A percentile compares a stretch with the other conserved stretches of the same genome.
phyloP scores from a whole-genome alignment of 2,888 invertebrate genomes.

The Xestia rhomboidea region DNA sequence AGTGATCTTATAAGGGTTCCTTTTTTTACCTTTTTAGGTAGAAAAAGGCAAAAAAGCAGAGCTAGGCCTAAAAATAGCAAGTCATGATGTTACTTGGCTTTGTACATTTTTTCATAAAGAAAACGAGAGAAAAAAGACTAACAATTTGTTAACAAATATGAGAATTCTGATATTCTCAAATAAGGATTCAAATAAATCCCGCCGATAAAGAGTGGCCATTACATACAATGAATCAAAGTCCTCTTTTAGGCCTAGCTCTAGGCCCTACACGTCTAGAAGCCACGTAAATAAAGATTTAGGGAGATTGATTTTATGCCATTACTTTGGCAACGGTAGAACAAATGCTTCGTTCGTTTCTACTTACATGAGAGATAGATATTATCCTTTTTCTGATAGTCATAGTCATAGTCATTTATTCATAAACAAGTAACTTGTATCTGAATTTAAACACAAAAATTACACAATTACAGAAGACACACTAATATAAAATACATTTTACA shows the following conservation, averaged over 20 bases:
- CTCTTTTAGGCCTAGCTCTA: conserved; percentile 16
- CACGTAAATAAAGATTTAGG: conserved; percentile 54
- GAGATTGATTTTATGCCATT: conserved; percentile 51
- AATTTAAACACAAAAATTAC: no score
- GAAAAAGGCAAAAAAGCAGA: no score
- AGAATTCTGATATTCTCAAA: no score
- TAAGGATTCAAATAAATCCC: not conserved
- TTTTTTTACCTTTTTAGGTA: no score
- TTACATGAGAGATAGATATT: not conserved
- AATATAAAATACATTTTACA: no score
- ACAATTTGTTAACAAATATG: not conserved
- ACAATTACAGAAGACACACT: no score
- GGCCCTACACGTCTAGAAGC: conserved; percentile 30
- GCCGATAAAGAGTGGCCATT: conserved; percentile 5
- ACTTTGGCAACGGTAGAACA: conserved; percentile 45
- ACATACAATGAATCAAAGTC: conserved; percentile 38
- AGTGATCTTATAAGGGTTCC: no score
- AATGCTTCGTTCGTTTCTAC: conserved; percentile 25
- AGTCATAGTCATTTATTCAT: no score
- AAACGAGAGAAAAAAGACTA: not conserved
- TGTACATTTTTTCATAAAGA: not conserved
- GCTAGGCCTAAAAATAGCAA: no score
- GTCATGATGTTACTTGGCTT: not conserved
- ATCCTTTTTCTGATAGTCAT: not conserved
- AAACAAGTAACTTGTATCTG: no score